Base-by-base conservation (phyloP, 2,113 vertebrate species). In the Oophaga pumilio region DNA sequence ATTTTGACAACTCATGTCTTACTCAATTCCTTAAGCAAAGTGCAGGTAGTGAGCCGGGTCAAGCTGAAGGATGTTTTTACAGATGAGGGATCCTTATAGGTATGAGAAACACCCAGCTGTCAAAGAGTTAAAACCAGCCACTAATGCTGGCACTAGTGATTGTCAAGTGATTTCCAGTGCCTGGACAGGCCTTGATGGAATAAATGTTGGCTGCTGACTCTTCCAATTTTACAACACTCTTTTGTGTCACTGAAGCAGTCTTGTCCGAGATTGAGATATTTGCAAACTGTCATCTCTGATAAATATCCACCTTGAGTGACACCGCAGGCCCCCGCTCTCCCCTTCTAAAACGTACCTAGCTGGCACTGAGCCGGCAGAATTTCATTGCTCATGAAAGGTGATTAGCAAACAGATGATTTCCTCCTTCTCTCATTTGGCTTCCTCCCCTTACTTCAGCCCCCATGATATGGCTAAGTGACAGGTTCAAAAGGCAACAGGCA, bases 231-330 rank as follows among this genome's bases (percentile, higher is more conserved):
- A 95, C 90, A 90, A 92, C 90, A 92, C 94, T 96, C 93, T 93
- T 96, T 94, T 87, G 93, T 96, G 96, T 97, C 97, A 97, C 95
- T 93, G 92, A 92, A 89, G 91, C 94, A 94, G 95, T 93, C 96
- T 96, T 95, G 94, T 93, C 93, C 93, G 94, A 97, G 97, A 99
- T 96, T 97, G 97, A 99, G 97, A 99, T 97, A 97, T 98, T 98
- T 99, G 96, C 96, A 97, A 98, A 97, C 96, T 98, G 98, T 97
- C 97, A 97, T 96, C 96, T 96, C 96, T 95, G 94, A 98, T 98
- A 97, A 98, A 97, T 96, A 97, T 96, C 96, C 95, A 93, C 95
- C 93, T 94, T 94, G 93, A 95, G 92, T 95, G 96, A 96, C 93
- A 94, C 92, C 89, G 91, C 91, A 89, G 89, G 89, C 91, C 91